Conservation (phyloP, 2,888 invertebrate genomes). For the Leptarthrus brevirostris region DNA sequence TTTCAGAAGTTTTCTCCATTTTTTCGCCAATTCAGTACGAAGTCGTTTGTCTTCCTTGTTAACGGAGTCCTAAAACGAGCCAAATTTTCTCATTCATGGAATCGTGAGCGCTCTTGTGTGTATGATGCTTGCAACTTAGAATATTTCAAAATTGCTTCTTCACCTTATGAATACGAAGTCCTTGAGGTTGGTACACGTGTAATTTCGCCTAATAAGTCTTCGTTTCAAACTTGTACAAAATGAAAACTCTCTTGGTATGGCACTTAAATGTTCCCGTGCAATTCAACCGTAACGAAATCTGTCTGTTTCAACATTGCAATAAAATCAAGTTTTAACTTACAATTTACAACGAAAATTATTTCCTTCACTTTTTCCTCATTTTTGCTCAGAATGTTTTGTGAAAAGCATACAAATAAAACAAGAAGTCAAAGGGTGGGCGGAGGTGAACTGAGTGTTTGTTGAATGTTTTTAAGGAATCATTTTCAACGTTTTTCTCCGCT, state of each 20-base stretch:
- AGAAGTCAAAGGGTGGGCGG: background rate
- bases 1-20: conserved; percentile 17
- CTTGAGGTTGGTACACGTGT: no score
- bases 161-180: no score
- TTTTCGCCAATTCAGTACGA: conserved; percentile 25
- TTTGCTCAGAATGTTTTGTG: background rate
- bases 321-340: conserved; percentile 23
- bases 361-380: background rate
- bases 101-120: background rate
- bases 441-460: background rate
- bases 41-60: conserved; percentile 40
- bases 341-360: conserved; percentile 11
- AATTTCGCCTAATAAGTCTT: no score
- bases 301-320: background rate
- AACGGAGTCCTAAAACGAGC: conserved; percentile 5
- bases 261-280: no score
- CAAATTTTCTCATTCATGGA: conserved; percentile 21
- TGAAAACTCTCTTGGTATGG: no score
- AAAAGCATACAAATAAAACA: background rate
- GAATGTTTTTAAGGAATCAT: conserved; percentile 17
- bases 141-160: no score
- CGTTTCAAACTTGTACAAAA: no score
- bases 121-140: background rate
- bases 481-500: background rate
- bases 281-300: background rate